These are phyloP conservation scores for Cercocebus atys DNA, from an alignment of 2,113 vertebrate species.

Conservation along the genomic window DNA sequence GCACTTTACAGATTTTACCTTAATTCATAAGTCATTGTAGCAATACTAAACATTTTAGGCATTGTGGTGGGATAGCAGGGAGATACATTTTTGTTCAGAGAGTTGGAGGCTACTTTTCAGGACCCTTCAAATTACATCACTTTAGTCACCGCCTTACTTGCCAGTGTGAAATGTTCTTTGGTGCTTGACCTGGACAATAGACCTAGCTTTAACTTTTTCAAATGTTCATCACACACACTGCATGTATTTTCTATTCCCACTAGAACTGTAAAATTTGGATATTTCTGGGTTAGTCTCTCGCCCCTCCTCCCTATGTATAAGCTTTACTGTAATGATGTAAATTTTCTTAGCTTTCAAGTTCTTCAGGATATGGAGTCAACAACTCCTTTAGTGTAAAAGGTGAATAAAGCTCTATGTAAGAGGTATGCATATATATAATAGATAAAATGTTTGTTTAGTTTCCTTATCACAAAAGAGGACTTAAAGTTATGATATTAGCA, in stretches of 20 bases:
- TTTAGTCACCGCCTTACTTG: neutral
- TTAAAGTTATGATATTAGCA: neutral
- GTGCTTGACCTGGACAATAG: neutral
- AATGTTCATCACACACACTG: neutral
- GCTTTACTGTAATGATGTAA: neutral
- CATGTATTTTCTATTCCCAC: neutral
- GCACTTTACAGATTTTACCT: neutral
- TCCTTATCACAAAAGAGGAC: neutral
- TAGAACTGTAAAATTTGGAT: neutral
- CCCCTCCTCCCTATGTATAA: neutral
- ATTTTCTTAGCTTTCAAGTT: neutral
- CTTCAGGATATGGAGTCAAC: neutral
- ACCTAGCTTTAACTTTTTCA: neutral
- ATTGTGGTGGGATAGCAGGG: neutral
- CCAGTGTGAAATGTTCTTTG: neutral
- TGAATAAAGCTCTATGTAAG: neutral
- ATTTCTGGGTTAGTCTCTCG: neutral
- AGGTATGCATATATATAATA: neutral
- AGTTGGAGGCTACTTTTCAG: neutral
- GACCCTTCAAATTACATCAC: neutral
- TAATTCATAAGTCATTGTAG: neutral
- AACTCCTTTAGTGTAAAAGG: neutral
- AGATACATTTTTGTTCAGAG: neutral
- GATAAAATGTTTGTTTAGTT: neutral
- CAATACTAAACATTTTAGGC: neutral